Percentiles rank a stretch among this genome's conserved stretches.
Evolutionary conservation across 2,888 invertebrate genomes (phyloP).

Genomic region (Drosophila subsilvestris): DNA sequence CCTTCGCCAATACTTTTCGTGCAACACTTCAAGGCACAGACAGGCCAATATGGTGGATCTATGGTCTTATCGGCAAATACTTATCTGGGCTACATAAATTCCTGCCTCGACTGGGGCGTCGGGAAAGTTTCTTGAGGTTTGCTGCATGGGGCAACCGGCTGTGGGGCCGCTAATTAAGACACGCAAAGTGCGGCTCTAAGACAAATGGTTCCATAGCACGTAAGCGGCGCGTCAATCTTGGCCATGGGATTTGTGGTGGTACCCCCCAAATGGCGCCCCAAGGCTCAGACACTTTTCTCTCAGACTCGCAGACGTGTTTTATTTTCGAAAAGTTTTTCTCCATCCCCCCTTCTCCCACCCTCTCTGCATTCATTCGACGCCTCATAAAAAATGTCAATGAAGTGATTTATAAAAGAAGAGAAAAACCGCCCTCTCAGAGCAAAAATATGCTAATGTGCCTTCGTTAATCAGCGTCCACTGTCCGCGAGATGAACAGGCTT

Average conservation of each 20-base stretch:
- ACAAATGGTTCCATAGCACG: constrained; percentile 77
- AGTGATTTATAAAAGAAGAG: constrained; percentile 64
- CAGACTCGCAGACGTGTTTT: constrained; percentile 40
- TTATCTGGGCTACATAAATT: constrained; percentile 76
- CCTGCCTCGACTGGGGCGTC: constrained; percentile 53
- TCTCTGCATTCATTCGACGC: constrained; percentile 41
- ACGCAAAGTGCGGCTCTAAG: constrained; percentile 76
- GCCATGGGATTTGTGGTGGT: constrained; percentile 17
- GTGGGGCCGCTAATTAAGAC: constrained; percentile 76
- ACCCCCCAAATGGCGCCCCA: constrained; percentile 6
- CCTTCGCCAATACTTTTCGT: constrained; percentile 10
- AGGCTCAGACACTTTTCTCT: constrained; percentile 47
- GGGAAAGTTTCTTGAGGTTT: constrained; percentile 58
- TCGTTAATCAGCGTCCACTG: constrained; percentile 56
- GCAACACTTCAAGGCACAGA: constrained; percentile 43
- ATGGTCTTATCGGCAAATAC: constrained; percentile 55
- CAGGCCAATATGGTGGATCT: constrained; percentile 40
- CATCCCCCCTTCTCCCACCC: constrained; percentile 4
- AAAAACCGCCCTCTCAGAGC: constrained; percentile 8
- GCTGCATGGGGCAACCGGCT: constrained; percentile 4
- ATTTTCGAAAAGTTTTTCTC: constrained; percentile 43
- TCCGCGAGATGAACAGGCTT: constrained; percentile 15
- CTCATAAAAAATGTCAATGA: constrained; percentile 76
- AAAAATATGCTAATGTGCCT: constrained; percentile 65
- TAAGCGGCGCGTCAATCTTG: constrained; percentile 71